These are phyloP conservation scores for Bombus terrestris DNA, from an alignment of 1,140 invertebrate genomes.

Conservation along the genomic window DNA sequence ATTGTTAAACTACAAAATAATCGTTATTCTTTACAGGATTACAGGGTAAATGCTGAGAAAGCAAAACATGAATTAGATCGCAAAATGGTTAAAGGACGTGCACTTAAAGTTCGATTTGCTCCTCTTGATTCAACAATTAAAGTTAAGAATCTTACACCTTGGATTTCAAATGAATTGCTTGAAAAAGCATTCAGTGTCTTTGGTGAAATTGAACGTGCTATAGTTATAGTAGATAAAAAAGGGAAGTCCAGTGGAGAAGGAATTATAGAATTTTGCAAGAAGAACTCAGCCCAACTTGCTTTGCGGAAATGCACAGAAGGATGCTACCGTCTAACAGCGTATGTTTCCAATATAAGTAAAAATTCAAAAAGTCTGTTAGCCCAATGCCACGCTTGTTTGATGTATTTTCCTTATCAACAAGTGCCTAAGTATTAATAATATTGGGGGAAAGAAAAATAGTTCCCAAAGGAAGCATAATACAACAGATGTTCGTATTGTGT, in stretches of 20 bases:
- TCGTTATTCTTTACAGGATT: slow-evolving; percentile 87
- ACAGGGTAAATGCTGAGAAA: slow-evolving; percentile 96
- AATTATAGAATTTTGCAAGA: slow-evolving; percentile 97
- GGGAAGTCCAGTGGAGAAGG: slow-evolving; percentile 97
- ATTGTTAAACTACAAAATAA: slow-evolving; percentile 4
- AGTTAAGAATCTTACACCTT: slow-evolving; percentile 96
- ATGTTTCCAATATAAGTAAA: slow-evolving; percentile 78
- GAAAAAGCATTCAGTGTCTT: slow-evolving; percentile 96
- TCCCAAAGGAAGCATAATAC: slow-evolving; percentile 78
- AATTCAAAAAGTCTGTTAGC: slow-evolving; percentile 8
- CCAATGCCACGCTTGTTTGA: slow-evolving; percentile 78
- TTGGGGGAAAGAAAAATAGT: slow-evolving; percentile 73
- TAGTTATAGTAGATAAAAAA: slow-evolving; percentile 97
- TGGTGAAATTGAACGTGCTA: slow-evolving; percentile 96
- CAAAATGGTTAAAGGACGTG: slow-evolving; percentile 91
- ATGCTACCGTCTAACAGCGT: slow-evolving; percentile 96
- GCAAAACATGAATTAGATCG: slow-evolving; percentile 98
- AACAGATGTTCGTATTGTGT: slow-evolving; percentile 67
- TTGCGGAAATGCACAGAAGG: slow-evolving; percentile 94
- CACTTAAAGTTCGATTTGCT: slow-evolving; percentile 96
- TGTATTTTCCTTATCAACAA: slow-evolving; percentile 62
- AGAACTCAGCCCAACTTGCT: slow-evolving; percentile 93
- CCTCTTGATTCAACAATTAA: slow-evolving; percentile 93
- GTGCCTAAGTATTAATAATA: slow-evolving; percentile 70
- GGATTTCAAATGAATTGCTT: slow-evolving; percentile 97